These are phyloP conservation scores for Eidolon dupreanum DNA, from an alignment of 2,797 vertebrate species.

Conservation along the genomic window DNA sequence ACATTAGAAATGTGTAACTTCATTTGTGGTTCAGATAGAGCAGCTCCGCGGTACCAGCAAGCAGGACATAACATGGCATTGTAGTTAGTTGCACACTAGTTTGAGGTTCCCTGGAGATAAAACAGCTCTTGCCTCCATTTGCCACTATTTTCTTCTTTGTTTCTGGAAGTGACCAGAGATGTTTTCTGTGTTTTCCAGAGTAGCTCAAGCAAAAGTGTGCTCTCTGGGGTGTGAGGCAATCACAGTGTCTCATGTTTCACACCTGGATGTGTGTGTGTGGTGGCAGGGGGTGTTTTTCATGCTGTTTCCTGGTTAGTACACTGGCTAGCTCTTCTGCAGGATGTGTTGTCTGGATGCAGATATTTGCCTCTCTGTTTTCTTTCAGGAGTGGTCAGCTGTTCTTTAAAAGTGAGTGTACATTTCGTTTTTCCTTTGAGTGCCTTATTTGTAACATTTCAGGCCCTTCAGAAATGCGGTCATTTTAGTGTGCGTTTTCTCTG, in stretches of 20 bases:
- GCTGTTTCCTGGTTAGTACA: accelerated
- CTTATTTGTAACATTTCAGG: background rate
- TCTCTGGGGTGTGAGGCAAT: background rate
- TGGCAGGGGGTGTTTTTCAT: too few species aligned
- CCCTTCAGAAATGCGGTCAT: background rate
- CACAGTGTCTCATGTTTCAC: background rate
- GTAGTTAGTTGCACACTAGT: accelerated
- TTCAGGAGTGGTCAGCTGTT: background rate
- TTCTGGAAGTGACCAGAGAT: background rate
- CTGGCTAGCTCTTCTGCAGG: too few species aligned
- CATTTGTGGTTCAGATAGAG: background rate
- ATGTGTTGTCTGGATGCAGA: too few species aligned
- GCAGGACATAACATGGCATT: background rate
- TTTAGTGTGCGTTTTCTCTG: background rate
- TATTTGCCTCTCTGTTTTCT: background rate
- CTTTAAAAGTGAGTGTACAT: background rate
- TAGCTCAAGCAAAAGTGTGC: background rate
- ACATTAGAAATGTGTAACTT: background rate
- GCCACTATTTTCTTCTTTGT: background rate
- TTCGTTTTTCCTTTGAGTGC: background rate
- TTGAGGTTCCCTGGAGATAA: background rate
- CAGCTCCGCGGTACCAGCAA: background rate
- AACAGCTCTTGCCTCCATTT: background rate
- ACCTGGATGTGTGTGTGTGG: background rate
- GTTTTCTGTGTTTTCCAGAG: background rate